Evolutionary conservation across 2,113 vertebrate genomes (phyloP).

Genomic region (Harpagus bidentatus): DNA sequence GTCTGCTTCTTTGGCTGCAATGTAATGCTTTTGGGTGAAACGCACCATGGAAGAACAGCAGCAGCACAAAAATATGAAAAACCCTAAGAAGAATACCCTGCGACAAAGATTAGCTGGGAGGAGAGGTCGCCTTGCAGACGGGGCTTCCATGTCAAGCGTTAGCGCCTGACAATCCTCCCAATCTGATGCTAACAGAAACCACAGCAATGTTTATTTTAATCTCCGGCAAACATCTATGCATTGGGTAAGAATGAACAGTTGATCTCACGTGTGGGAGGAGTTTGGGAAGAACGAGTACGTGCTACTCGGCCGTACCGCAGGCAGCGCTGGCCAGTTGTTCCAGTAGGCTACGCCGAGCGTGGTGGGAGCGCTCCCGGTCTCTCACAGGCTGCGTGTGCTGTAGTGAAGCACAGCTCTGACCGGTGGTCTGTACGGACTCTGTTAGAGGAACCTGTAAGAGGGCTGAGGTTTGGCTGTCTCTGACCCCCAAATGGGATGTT

Average conservation of each 20-base stretch:
- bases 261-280: conserved; percentile 22
- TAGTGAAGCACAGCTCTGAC: not conserved
- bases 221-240: not conserved
- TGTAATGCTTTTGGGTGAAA: not conserved
- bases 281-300: not conserved
- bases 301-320: not conserved
- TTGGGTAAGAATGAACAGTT: conserved; percentile 5
- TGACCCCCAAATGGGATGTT: not conserved
- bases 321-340: not conserved
- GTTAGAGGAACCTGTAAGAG: not conserved
- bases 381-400: not conserved
- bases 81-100: not conserved
- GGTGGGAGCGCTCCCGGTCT: not conserved
- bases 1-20: not conserved
- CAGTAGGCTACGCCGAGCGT: not conserved
- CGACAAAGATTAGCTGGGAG: not conserved
- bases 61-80: not conserved
- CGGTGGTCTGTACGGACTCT: not conserved
- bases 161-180: not conserved
- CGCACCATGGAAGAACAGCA: not conserved
- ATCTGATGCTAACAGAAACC: not conserved
- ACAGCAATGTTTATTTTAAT: not conserved
- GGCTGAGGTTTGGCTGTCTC: not conserved
- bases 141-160: not conserved
- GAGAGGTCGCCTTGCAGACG: not conserved